A percentile compares a stretch with the other conserved stretches of the same genome.
phyloP scores from a whole-genome alignment of 2,888 invertebrate species.

The Pyralis farinalis region DNA sequence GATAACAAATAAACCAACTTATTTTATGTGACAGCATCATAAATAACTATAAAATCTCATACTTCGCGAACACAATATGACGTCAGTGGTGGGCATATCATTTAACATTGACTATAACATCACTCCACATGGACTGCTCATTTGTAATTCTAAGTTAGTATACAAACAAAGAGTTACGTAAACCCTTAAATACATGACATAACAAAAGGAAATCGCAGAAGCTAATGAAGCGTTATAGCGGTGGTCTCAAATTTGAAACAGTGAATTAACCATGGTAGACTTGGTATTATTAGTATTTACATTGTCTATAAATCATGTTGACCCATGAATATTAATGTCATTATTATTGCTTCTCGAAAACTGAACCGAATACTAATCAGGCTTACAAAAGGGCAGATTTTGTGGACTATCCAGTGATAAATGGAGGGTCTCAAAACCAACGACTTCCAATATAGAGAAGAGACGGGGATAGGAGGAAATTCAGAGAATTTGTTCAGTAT shows the following conservation, averaged over 20 bases:
- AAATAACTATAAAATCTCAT: no score
- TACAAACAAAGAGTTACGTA: no score
- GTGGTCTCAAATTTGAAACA: background rate
- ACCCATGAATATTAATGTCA: constrained; percentile 39
- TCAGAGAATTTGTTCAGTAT: no score
- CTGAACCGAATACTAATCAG: constrained; percentile 34
- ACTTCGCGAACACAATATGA: no score
- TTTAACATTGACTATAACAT: no score
- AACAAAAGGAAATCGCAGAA: background rate
- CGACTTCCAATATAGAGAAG: no score
- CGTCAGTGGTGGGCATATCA: no score
- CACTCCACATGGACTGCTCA: background rate
- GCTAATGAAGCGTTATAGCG: background rate
- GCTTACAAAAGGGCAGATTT: background rate
- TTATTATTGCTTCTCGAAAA: constrained; percentile 24
- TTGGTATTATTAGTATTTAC: constrained; percentile 6
- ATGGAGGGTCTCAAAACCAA: background rate
- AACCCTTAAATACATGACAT: background rate
- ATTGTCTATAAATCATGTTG: constrained; percentile 23
- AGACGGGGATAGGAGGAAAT: no score
- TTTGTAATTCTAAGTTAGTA: background rate
- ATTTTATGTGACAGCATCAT: no score
- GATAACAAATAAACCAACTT: no score
- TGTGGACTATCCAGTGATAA: background rate
- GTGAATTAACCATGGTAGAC: background rate